Base-by-base conservation (phyloP, 2,888 invertebrate genomes). In the Odontocerum albicorne region DNA sequence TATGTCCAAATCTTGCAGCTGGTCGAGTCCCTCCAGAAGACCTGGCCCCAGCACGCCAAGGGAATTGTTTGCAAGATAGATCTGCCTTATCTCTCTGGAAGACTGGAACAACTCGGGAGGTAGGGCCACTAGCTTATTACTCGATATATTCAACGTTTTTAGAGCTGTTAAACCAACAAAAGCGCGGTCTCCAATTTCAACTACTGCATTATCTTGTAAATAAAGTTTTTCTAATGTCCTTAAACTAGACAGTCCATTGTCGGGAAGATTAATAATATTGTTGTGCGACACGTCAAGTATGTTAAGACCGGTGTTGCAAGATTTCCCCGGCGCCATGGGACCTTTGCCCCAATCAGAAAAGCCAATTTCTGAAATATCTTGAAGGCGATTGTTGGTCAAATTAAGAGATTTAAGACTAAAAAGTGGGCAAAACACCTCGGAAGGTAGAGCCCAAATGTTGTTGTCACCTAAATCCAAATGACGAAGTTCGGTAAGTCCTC, bases 21-120 rank as follows among this genome's bases (percentile, higher is more conserved):
- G 85, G 69, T 86, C 85, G 64, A 90, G 75, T 55, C 85, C 85
- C 72, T 87, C 86, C 56, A 92, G 77, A 59, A 90, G 72, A 46
- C 87, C 88, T 10, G 88, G 87, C 44, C 88, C 88, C 56, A 91
- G 73, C 31, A 87, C 86, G 60, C 85, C 80, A 59, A 92, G 74
- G n/a, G 88, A 87, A 72, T 92, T 91, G 72, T 90, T 90, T 64
- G 86, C 83, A 65, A 90, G 79, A 68, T 87, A 82, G 64, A 91
- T 77, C 70, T 88, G 85, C 64, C 82, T 80, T 62, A 91, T 75
- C 65, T 86, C 84, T 64, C 83, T 78, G 38, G 86, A 85, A 62
- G 84, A 83, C 69, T 85, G 82, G 71, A 92, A 89, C 64, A 91
- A 71, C 71, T 88, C 87, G 15, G 89, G 86, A 44, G 92, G 91